Evolutionary conservation across 2,113 vertebrate species (phyloP).

Genomic region (Dasyprocta punctata): DNA sequence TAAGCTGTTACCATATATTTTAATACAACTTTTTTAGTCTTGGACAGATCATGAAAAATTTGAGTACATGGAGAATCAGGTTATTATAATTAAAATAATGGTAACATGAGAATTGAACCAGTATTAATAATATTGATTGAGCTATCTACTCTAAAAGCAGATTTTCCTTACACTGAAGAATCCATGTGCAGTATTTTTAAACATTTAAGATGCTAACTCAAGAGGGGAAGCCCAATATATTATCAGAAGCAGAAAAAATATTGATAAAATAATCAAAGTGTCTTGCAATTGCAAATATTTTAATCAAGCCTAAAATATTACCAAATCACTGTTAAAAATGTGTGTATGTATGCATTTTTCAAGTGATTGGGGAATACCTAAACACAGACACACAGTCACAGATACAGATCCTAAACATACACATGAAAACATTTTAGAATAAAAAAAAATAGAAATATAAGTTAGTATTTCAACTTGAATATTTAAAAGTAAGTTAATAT

Average conservation of each 20-base stretch:
- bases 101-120: conserved; percentile 11
- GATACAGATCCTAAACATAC: neutral
- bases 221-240: neutral
- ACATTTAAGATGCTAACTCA: conserved; percentile 7
- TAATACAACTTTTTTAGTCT: neutral
- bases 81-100: conserved; percentile 41
- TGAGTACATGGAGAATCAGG: neutral
- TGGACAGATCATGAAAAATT: conserved; percentile 41
- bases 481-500: neutral
- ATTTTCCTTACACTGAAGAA: conserved; percentile 30
- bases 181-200: neutral
- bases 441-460: neutral
- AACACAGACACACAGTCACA: neutral
- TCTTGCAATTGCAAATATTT: neutral
- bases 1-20: neutral
- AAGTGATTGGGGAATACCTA: neutral
- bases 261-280: neutral
- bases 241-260: conserved; percentile 30
- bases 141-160: neutral
- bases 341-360: neutral
- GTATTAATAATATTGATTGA: conserved; percentile 22
- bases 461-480: neutral
- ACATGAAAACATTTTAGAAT: neutral
- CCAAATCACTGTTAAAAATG: neutral
- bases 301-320: conserved; percentile 34